Conservation (phyloP, 2,888 invertebrate genomes). For the Hirtodrosophila duncani region DNA sequence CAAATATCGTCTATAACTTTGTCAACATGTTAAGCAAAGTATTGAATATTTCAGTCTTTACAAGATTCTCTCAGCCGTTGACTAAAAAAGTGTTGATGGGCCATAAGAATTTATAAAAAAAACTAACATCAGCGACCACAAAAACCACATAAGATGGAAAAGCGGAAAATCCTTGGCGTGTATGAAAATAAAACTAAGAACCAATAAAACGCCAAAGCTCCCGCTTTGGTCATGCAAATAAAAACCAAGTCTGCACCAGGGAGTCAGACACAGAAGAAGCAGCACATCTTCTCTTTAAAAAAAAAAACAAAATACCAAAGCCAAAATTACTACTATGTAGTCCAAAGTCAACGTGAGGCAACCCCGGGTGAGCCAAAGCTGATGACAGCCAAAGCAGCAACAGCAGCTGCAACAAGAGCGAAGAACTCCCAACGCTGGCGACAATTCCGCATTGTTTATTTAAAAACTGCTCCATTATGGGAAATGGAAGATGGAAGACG, state of each 20-base stretch:
- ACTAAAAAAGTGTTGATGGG: too few relatives aligned
- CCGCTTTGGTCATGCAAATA: slow-evolving; percentile 50
- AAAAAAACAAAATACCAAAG: slow-evolving; percentile 1
- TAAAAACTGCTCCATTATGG: slow-evolving; percentile 61
- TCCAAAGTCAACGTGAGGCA: not conserved
- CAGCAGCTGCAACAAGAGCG: slow-evolving; percentile 9
- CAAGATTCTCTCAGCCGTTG: too few relatives aligned
- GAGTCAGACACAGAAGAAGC: not conserved
- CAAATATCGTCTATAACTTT: too few relatives aligned
- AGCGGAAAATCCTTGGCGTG: too few relatives aligned
- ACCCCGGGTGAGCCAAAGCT: not conserved
- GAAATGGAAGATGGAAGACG: slow-evolving; percentile 16
- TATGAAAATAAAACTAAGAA: slow-evolving; percentile 54
- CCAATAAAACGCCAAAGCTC: slow-evolving; percentile 53
- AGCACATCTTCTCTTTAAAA: not conserved
- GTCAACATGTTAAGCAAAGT: too few relatives aligned
- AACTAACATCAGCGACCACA: too few relatives aligned
- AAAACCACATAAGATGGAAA: too few relatives aligned
- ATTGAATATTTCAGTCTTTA: too few relatives aligned
- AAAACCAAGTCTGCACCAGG: slow-evolving; percentile 16
- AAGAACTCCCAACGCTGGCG: slow-evolving; percentile 30
- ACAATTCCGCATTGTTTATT: slow-evolving; percentile 58
- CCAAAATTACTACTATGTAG: too few relatives aligned
- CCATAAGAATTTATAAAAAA: too few relatives aligned
- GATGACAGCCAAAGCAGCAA: slow-evolving; percentile 7